Evolutionary conservation across 2,113 vertebrate species (phyloP), one percentile per base, ranked within the genome.

Genomic region (Acanthochromis polyacanthus): DNA sequence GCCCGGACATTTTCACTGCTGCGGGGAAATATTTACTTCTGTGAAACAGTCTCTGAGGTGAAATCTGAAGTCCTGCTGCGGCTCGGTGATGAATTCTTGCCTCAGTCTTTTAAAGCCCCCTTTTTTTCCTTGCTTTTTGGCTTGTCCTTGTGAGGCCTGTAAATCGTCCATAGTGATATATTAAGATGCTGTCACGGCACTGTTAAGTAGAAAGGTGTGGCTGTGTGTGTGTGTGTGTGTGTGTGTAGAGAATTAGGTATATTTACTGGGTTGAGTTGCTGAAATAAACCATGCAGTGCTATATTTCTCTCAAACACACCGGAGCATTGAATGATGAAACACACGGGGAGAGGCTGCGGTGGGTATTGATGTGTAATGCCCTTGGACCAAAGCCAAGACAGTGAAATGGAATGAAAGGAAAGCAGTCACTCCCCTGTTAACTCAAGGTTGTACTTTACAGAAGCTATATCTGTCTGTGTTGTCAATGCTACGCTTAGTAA

Each of bases 371-470:
- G 86, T 86, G 80, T 73, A 73, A 85, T 87, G 89, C 85, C 79
- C 87, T 87, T 92, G 91, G 91, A 89, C 65, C 4, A 5, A 38
- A 85, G 82, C 90, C 90, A 89, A 64, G 75, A 30, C 10, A 63
- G 77, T 78, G 80, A 85, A 91, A 90, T 61, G 81, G 61, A 83
- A 86, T 86, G 85, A 89, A 89, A 87, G 85, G 75, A 82, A 90
- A 87, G 84, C 80, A 82, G 77, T 84, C 82, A 78, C 69, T 73
- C 79, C 79, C 60, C 70, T 71, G 73, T 88, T 83, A 82, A 89
- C 80, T 91, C 87, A 92, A 93, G 91, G 92, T 93, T 89, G 83
- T 86, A 80, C 84, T 90, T 91, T 82, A 89, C 80, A 71, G 76
- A 65, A 75, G 82, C 78, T 80, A 61, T 81, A 84, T 84, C 88